These are phyloP conservation scores for Hemistola chrysoprasaria DNA, from an alignment of 2,888 invertebrate genomes.

Conservation along the genomic window DNA sequence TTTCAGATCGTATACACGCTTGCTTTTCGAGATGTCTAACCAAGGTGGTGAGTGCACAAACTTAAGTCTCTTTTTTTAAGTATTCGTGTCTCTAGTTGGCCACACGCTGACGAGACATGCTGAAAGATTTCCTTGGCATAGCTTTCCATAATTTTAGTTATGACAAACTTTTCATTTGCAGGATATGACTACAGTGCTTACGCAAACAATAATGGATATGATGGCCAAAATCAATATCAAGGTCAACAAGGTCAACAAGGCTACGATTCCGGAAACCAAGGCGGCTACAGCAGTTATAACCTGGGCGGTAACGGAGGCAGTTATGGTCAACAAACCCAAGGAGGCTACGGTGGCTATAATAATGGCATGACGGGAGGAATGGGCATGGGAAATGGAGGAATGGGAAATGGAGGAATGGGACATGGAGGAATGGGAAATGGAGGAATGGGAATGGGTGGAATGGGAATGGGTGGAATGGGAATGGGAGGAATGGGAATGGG, in stretches of 20 bases:
- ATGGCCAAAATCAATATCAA: conserved; percentile 1
- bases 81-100: no score
- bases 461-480: conserved; percentile 3
- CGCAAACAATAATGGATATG: background rate
- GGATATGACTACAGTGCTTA: no score
- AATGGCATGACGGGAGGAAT: conserved; percentile 1
- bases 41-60: no score
- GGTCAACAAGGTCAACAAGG: conserved; percentile 7
- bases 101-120: no score
- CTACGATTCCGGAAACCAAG: conserved; percentile 4
- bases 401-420: background rate
- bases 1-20: conserved; percentile 10
- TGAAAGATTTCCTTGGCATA: no score
- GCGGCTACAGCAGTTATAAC: conserved; percentile 2
- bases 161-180: no score
- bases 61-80: no score
- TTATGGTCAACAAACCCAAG: conserved; percentile 9
- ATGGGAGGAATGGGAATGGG: background rate
- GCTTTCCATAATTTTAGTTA: no score
- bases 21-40: background rate
- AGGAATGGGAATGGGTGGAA: conserved; percentile 4
- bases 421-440: background rate
- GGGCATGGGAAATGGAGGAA: background rate
- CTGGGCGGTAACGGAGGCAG: conserved; percentile 9
- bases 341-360: no score